Evolutionary conservation across 2,888 invertebrate genomes (phyloP), one percentile per base, ranked within the genome.

Genomic region (Ectemnius cavifrons): DNA sequence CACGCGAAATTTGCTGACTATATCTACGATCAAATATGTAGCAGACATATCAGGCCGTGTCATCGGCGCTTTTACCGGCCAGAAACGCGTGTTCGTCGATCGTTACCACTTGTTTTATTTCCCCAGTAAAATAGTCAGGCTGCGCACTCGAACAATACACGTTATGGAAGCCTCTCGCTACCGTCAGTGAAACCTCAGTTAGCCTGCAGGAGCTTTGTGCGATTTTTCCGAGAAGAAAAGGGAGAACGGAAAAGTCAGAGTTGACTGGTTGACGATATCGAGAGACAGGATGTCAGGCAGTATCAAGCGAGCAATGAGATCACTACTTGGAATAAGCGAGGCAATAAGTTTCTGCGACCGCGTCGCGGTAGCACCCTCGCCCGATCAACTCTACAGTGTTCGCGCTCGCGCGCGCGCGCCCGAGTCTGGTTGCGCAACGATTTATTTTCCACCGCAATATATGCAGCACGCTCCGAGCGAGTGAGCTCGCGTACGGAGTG

Each of bases 241-340:
- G 28, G 45, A 45, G 13, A 58, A 46, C 6, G 49, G 28, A 45
- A 47, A 27, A 23, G 37, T 13, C 49, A 47, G 52, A 45, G 37
- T 18, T 23, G 57, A 58, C 4, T 27, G 52, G 60, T 4, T 13
- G 52, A 59, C 20, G 49, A 5, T 11, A 59, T 28, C 52, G 64
- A 64, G 65, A 57, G 66, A 20, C 47, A 63, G 28, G 23, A 62
- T 57, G 47, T 57, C 56, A 67, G 59, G 63, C 72, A 82, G 78
- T 78, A 84, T 75, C 71, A 23, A 45, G 75, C 71, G 78, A 82
- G 85, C 89, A 89, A 90, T 90, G 90, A 90, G 89, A 90, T 90
- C 90, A 90, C 88, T 88, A 87, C 90, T 84, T 87, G 85, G 84
- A 89, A 90, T 90, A 90, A 87, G 86, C 87, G 86, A 88, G 84